Evolutionary conservation across 2,113 vertebrate species (phyloP).

Genomic region (Varanus salvator): DNA sequence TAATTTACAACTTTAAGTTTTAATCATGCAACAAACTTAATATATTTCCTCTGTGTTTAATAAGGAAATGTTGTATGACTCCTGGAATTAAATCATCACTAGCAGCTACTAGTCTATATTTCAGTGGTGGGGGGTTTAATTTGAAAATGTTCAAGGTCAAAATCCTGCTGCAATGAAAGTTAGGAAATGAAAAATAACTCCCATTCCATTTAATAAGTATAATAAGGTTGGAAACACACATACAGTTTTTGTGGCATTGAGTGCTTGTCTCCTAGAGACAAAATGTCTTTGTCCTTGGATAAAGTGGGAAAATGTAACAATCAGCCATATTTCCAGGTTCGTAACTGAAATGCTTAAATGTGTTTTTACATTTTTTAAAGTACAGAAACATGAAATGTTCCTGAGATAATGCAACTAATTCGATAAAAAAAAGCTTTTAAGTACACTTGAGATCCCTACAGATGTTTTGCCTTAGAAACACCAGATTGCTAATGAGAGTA

Average conservation of each 20-base stretch:
- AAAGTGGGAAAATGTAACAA: not conserved
- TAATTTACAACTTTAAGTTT: not conserved
- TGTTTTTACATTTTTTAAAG: not conserved
- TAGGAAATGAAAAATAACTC: conserved; percentile 31
- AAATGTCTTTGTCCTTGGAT: conserved; percentile 37
- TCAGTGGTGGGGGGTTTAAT: conserved; percentile 37
- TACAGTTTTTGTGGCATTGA: conserved; percentile 23
- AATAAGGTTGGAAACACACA: conserved; percentile 51
- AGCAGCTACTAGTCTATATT: conserved; percentile 51
- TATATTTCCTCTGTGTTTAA: not conserved
- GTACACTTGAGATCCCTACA: not conserved
- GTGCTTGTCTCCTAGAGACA: conserved; percentile 38
- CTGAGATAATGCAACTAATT: not conserved
- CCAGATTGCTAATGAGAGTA: not conserved
- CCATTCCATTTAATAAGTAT: conserved; percentile 46
- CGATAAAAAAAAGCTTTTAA: not conserved
- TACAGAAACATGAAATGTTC: not conserved
- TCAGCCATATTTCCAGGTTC: not conserved
- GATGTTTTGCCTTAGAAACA: not conserved
- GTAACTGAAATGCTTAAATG: not conserved
- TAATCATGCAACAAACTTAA: not conserved
- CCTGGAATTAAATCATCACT: conserved; percentile 32
- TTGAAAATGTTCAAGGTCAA: conserved; percentile 57
- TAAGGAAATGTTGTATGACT: conserved; percentile 42
- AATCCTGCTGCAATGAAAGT: conserved; percentile 48